phyloP scores from a whole-genome alignment of 2,113 vertebrate species.

The Neodon shergylaensis region DNA sequence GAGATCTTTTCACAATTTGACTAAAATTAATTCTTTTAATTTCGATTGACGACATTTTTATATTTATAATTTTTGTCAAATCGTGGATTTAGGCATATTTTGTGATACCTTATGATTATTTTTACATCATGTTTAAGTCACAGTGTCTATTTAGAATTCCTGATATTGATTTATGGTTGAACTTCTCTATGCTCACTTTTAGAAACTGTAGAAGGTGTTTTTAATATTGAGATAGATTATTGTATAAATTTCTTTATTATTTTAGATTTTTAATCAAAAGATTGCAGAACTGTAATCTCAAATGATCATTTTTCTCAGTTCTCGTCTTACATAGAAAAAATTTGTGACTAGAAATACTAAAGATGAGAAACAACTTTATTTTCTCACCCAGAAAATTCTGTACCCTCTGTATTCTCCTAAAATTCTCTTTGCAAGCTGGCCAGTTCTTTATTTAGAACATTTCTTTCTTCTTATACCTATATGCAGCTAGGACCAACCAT shows the following conservation, averaged over 20 bases:
- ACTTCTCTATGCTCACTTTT: not conserved
- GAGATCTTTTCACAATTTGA: not conserved
- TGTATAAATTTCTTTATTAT: not conserved
- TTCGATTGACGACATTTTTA: not conserved
- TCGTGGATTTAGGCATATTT: not conserved
- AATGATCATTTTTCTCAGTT: conserved; percentile 47
- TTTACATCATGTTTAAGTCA: not conserved
- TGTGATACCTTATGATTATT: not conserved
- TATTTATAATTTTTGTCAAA: not conserved
- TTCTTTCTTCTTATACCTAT: conserved; percentile 68
- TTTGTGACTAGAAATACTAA: conserved; percentile 62
- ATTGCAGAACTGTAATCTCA: not conserved
- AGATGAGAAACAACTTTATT: conserved; percentile 66
- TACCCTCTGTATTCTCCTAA: conserved; percentile 60
- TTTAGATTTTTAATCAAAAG: conserved; percentile 28
- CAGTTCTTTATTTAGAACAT: conserved; percentile 71
- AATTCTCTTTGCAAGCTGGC: conserved; percentile 61
- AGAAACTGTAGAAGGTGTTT: not conserved
- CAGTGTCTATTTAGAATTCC: not conserved
- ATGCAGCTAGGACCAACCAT: conserved; percentile 57
- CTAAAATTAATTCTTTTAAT: not conserved
- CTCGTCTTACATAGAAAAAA: conserved; percentile 51
- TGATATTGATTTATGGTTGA: not conserved
- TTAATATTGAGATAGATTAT: not conserved
- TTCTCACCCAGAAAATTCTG: conserved; percentile 52